phyloP scores from a whole-genome alignment of 37 sponge, comb jelly and placozoan species.

The Bolinopsis microptera region DNA sequence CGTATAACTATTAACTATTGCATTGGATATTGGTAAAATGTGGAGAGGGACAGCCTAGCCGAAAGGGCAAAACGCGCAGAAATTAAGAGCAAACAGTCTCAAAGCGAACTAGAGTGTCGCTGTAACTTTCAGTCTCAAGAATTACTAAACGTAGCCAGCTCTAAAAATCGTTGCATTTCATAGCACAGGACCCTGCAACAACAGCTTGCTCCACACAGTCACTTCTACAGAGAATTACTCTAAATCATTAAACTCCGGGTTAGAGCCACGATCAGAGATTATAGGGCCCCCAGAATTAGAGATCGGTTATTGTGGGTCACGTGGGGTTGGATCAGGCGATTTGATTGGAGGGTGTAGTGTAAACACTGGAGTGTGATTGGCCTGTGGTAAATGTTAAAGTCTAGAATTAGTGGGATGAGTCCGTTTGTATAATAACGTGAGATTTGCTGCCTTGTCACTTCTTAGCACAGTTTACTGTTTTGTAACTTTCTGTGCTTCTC shows the following conservation, averaged over 20 bases:
- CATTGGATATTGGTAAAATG: too few relatives aligned
- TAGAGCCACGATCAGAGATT: not conserved
- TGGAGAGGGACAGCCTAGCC: too few relatives aligned
- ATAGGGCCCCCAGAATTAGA: not conserved
- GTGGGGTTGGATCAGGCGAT: not conserved
- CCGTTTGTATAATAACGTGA: not conserved
- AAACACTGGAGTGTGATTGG: not conserved
- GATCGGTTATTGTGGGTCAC: not conserved
- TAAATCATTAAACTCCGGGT: not conserved
- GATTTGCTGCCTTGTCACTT: not conserved
- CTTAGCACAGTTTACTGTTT: not conserved
- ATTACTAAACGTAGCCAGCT: too few relatives aligned
- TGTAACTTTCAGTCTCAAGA: too few relatives aligned
- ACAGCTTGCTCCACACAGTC: too few relatives aligned
- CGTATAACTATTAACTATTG: too few relatives aligned
- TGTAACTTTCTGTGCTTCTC: too few relatives aligned
- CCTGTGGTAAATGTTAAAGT: not conserved
- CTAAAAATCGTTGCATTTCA: too few relatives aligned
- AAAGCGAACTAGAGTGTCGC: too few relatives aligned
- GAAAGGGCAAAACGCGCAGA: too few relatives aligned
- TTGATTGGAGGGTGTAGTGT: not conserved
- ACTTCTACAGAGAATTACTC: not conserved
- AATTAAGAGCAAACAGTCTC: too few relatives aligned
- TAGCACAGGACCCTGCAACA: too few relatives aligned
- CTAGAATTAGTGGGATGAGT: not conserved